A percentile compares a stretch with the other conserved stretches of the same genome.
These are phyloP conservation scores for Magallana nippona DNA, from an alignment of 2,888 invertebrate species.

Conservation along the genomic window DNA sequence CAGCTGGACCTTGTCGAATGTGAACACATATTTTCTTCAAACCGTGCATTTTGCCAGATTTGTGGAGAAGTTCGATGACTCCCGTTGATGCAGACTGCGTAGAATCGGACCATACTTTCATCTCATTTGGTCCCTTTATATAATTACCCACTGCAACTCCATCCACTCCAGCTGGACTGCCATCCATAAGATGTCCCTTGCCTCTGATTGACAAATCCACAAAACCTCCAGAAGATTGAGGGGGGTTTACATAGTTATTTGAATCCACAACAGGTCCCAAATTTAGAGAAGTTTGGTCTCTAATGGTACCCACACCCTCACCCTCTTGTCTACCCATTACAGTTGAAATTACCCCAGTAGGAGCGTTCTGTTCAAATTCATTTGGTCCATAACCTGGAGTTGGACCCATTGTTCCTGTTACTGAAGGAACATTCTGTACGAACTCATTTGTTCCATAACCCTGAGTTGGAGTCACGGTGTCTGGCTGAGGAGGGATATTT, in stretches of 20 bases:
- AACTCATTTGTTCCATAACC: too few relatives aligned
- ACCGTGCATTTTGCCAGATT: not conserved
- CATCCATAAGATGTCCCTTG: not conserved
- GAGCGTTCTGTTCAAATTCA: too few relatives aligned
- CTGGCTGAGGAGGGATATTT: too few relatives aligned
- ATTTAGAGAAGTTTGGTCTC: not conserved
- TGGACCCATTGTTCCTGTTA: too few relatives aligned
- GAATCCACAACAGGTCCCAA: not conserved
- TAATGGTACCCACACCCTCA: too few relatives aligned
- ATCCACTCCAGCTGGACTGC: not conserved
- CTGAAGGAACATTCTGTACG: too few relatives aligned
- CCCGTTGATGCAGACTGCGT: not conserved
- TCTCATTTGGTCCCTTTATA: not conserved
- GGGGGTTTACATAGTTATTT: not conserved
- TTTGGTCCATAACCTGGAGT: too few relatives aligned
- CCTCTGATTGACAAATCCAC: slow-evolving; percentile 9
- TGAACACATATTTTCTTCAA: slow-evolving; percentile 21
- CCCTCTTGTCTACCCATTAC: too few relatives aligned
- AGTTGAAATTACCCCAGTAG: too few relatives aligned
- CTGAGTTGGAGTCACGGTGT: too few relatives aligned
- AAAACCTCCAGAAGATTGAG: not conserved
- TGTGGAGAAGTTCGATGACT: not conserved
- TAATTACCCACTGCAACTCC: slow-evolving; percentile 17
- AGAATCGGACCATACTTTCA: not conserved
- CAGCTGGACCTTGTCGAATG: not conserved